A percentile compares a stretch with the other conserved stretches of the same genome.
Evolutionary conservation across 2,888 invertebrate species (phyloP).

Genomic region (Stenichneumon culpator): DNA sequence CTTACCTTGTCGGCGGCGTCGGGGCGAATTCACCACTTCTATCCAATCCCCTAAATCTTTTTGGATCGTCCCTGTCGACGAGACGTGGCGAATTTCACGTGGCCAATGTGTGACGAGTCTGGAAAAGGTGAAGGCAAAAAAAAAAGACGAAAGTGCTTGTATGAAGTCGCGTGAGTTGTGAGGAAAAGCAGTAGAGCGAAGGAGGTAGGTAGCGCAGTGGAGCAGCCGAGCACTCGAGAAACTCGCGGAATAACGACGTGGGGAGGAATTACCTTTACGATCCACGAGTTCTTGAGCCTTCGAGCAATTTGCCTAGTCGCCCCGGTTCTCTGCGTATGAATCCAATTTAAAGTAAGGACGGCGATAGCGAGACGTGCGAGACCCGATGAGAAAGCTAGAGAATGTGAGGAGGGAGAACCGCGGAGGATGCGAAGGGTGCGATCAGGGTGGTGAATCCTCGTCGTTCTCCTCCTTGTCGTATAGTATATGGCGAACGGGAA

Average conservation of each 20-base stretch:
- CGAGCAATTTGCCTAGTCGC: slow-evolving; percentile 74
- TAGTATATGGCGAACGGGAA: slow-evolving; percentile 69
- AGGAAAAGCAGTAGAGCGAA: slow-evolving; percentile 12
- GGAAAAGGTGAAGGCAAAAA: background rate
- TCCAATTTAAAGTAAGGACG: slow-evolving; percentile 77
- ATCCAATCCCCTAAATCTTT: background rate
- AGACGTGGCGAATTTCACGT: slow-evolving; percentile 9
- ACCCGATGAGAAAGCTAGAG: slow-evolving; percentile 48
- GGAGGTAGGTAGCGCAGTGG: slow-evolving; percentile 21
- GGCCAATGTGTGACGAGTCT: slow-evolving; percentile 6
- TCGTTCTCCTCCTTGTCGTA: slow-evolving; percentile 51
- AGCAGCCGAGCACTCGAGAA: slow-evolving; percentile 37
- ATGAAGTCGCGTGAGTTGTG: background rate
- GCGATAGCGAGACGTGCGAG: slow-evolving; percentile 61
- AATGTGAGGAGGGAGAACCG: slow-evolving; percentile 19
- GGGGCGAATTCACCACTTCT: background rate
- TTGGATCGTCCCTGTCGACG: slow-evolving; percentile 14
- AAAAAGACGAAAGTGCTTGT: slow-evolving; percentile 3
- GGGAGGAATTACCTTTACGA: slow-evolving; percentile 52
- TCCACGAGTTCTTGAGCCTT: slow-evolving; percentile 73
- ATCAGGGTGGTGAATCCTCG: slow-evolving; percentile 46
- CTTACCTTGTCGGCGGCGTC: too few relatives aligned
- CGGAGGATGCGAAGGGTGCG: slow-evolving; percentile 48
- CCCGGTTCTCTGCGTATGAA: slow-evolving; percentile 75
- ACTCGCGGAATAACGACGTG: slow-evolving; percentile 45